Conservation (phyloP, 2,888 invertebrate genomes). For the Orthosia gothica region DNA sequence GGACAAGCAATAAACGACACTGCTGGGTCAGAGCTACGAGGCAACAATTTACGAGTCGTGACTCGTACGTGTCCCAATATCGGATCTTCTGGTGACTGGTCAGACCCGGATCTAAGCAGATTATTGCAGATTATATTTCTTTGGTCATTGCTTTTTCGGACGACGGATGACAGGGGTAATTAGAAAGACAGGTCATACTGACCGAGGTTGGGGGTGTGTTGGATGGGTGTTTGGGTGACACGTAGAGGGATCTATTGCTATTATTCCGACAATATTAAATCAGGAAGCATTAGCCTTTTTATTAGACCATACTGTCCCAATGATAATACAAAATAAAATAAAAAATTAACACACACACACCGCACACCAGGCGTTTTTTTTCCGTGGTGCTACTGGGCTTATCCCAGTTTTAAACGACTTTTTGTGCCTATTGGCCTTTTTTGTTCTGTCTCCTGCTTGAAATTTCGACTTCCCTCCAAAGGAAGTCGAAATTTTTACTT, state of each 20-base stretch:
- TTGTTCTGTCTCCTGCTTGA: no score
- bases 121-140: conserved; percentile 53
- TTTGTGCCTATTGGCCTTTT: no score
- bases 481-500: no score
- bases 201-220: conserved; percentile 18
- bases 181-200: conserved; percentile 28
- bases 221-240: conserved; percentile 3
- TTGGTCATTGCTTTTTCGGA: conserved; percentile 24
- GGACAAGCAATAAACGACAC: conserved; percentile 52
- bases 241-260: neutral
- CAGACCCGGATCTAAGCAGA: conserved; percentile 61
- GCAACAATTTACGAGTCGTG: conserved; percentile 37
- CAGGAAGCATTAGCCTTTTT: neutral
- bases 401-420: no score
- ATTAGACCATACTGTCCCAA: no score
- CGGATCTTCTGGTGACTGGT: conserved; percentile 34
- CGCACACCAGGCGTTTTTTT: no score
- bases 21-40: conserved; percentile 40
- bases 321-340: no score
- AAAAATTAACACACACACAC: no score
- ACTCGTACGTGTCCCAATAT: conserved; percentile 60
- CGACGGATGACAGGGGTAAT: conserved; percentile 43
- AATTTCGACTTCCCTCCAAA: no score
- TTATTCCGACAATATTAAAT: neutral
- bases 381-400: no score